These are phyloP conservation scores for Brachynemurus nebulosus DNA, from an alignment of 2,888 invertebrate species.

Conservation along the genomic window DNA sequence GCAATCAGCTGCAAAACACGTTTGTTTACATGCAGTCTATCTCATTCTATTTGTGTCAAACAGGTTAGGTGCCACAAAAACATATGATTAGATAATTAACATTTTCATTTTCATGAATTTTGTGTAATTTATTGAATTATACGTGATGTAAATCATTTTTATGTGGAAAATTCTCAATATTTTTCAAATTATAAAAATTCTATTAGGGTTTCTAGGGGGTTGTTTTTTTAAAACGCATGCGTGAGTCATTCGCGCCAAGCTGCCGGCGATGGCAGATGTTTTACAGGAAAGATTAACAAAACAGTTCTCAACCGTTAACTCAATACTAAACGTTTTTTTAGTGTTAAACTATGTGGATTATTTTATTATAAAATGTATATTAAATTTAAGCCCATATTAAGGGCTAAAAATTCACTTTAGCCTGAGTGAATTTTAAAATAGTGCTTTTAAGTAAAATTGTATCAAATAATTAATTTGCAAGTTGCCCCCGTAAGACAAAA, in stretches of 20 bases:
- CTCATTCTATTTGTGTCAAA: slow-evolving; percentile 7
- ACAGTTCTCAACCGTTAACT: slow-evolving; percentile 6
- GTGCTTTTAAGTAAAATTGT: neutral
- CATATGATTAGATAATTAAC: neutral
- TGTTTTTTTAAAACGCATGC: slow-evolving; percentile 23
- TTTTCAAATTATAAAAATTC: slow-evolving; percentile 14
- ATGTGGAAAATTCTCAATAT: slow-evolving; percentile 1
- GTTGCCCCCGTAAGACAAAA: slow-evolving; percentile 8
- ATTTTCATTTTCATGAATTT: neutral
- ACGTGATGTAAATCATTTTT: neutral
- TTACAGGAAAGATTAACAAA: slow-evolving; percentile 24
- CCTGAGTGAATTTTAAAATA: neutral
- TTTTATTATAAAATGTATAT: slow-evolving; percentile 3
- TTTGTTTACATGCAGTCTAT: slow-evolving; percentile 10
- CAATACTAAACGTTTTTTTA: slow-evolving; percentile 6
- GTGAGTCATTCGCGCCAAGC: slow-evolving; percentile 32
- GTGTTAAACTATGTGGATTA: neutral
- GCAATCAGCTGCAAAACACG: slow-evolving; percentile 10
- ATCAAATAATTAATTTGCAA: slow-evolving; percentile 6
- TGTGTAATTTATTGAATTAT: neutral
- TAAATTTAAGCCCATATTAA: slow-evolving; percentile 5
- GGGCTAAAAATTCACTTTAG: neutral
- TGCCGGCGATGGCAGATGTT: slow-evolving; percentile 36
- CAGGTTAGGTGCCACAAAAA: slow-evolving; percentile 7
- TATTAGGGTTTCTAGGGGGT: slow-evolving; percentile 19